Evolutionary conservation across 2,797 vertebrate species (phyloP), one percentile per base, ranked within the genome.

Genomic region (Capromys pilorides): DNA sequence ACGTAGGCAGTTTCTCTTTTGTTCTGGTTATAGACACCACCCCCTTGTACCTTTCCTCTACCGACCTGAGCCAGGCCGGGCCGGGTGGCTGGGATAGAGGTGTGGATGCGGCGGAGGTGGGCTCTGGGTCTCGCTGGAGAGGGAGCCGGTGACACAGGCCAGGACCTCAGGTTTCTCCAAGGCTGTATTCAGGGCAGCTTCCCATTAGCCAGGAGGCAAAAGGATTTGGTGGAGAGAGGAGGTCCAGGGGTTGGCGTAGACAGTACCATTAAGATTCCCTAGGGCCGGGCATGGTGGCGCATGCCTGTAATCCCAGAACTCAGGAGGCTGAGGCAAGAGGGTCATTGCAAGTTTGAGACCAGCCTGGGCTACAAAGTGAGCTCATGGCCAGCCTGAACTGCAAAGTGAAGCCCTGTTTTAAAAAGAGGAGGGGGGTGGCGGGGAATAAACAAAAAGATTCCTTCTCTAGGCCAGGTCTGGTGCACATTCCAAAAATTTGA

Each of bases 21-120:
- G 85, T 82, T 51, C 84, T 77, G 54, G 88, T 91, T 85, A 78
- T 84, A 91, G 94, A 96, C 77, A 67, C 39, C n/a, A 24, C 59
- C 59, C 26, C 59, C 41, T 28, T 10, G 61, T 4, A 69, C 59
- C 39, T 94, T 87, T 92, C 91, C 82, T 61, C 36, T 82, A 69
- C 90, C 12, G 39, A 81, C 85, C 45, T 8, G 45, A 45, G 45
- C 45, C 67, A 0, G 1, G 21, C 19, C 67, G 0, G 1, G 21
- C 19, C 16, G 51, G 31, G 88, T 9, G 39, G 19, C 69, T 85
- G 62, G 33, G 33, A 57, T 45, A 31, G 59, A 39, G 4, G 21
- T 45, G n/a, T 41, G 10, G 57, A 69, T 26, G 22, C 61, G n/a
- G 41, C 31, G 28, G 78, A 81, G 31, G 45, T 16, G 75, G 54